These are phyloP conservation scores for Eristalis intricaria DNA, from an alignment of 2,888 invertebrate genomes.

Conservation along the genomic window DNA sequence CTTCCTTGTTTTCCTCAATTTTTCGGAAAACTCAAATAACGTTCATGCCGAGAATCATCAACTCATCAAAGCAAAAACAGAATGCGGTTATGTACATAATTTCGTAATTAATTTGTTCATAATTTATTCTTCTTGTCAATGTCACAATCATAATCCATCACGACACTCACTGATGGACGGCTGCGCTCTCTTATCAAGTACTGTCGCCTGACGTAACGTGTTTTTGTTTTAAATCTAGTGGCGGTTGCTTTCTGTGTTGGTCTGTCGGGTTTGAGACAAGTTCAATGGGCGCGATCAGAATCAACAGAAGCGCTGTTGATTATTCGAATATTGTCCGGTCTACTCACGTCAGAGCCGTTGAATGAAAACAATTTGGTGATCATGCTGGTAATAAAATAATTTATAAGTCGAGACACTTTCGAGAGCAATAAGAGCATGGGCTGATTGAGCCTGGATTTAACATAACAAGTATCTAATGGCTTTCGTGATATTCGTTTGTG, in stretches of 20 bases:
- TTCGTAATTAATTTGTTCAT: not conserved
- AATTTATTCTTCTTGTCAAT: too few species aligned
- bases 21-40: too few species aligned
- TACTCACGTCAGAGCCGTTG: not conserved
- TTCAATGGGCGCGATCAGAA: not conserved
- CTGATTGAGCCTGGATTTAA: not conserved
- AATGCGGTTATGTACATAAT: too few species aligned
- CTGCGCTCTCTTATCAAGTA: not conserved
- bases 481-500: not conserved
- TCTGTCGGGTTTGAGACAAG: not conserved
- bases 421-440: not conserved
- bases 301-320: not conserved
- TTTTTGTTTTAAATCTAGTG: not conserved
- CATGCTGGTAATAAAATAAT: not conserved
- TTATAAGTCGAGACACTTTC: not conserved
- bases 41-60: too few species aligned
- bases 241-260: not conserved
- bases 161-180: not conserved
- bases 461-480: not conserved
- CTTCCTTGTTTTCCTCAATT: too few species aligned
- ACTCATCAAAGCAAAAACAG: too few species aligned
- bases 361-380: not conserved
- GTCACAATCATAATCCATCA: not conserved
- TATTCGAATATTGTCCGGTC: not conserved
- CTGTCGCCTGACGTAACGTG: not conserved